Percentiles rank a stretch among this genome's conserved stretches.
These are phyloP conservation scores for Spodoptera frugiperda DNA, from an alignment of 1,140 invertebrate genomes.

Conservation along the genomic window DNA sequence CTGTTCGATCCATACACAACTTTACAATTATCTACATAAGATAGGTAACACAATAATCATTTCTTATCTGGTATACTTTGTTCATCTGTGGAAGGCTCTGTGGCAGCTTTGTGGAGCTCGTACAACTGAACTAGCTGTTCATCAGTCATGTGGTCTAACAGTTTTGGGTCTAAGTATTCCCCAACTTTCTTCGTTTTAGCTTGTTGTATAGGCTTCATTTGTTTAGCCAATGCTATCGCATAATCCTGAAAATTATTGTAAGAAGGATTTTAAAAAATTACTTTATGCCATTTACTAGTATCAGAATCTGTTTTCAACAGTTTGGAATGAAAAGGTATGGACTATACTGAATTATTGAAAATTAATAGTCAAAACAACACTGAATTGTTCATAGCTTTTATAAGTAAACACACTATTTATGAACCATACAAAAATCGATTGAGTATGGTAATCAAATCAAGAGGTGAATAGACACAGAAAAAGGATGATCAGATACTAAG, in stretches of 20 bases:
- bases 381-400: no score
- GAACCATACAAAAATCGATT: no score
- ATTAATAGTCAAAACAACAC: no score
- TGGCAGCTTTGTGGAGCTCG: conserved; percentile 91
- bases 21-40: not conserved
- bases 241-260: conserved; percentile 88
- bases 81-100: conserved; percentile 39
- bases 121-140: conserved; percentile 94
- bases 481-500: no score
- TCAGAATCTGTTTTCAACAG: no score
- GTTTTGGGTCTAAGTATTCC: conserved; percentile 86
- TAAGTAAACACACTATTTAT: no score
- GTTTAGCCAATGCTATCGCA: conserved; percentile 90
- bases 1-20: not conserved
- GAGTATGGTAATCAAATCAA: no score
- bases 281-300: no score
- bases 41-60: conserved; percentile 19
- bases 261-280: not conserved
- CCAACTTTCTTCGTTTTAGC: conserved; percentile 87
- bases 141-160: conserved; percentile 91
- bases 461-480: no score
- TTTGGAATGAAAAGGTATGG: no score
- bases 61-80: conserved; percentile 32
- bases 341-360: no score
- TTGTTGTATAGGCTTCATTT: conserved; percentile 89